A percentile compares a stretch with the other conserved stretches of the same genome.
phyloP scores from a whole-genome alignment of 2,113 vertebrate species.

The Perca schrenkii region DNA sequence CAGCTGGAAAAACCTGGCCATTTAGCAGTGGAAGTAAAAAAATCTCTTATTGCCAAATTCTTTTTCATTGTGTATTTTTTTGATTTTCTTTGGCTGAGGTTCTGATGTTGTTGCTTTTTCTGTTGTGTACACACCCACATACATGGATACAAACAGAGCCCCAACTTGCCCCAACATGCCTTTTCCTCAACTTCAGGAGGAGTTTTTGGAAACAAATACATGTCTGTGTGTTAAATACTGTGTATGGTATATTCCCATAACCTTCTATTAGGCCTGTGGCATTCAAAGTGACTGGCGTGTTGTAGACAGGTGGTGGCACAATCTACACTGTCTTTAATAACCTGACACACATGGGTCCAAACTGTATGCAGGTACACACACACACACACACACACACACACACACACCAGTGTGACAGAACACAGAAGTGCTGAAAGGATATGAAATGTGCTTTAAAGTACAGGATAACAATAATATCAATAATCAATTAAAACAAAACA shows the following conservation, averaged over 20 bases:
- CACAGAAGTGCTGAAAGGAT: slow-evolving; percentile 55
- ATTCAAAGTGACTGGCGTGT: slow-evolving; percentile 59
- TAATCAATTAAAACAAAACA: slow-evolving; percentile 67
- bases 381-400: slow-evolving; percentile 1
- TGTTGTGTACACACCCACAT: slow-evolving; percentile 19
- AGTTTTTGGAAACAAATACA: slow-evolving; percentile 41
- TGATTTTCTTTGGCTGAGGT: neutral
- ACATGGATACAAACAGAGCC: neutral
- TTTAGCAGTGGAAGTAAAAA: neutral
- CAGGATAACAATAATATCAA: slow-evolving; percentile 44
- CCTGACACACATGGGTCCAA: neutral
- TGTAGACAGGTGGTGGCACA: slow-evolving; percentile 53
- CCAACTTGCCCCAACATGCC: slow-evolving; percentile 52
- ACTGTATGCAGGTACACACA: neutral
- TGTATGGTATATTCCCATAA: slow-evolving; percentile 32
- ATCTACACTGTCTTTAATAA: neutral
- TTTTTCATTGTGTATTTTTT: neutral
- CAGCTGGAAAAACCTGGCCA: neutral
- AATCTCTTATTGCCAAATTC: too few species aligned
- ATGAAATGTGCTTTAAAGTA: slow-evolving; percentile 75
- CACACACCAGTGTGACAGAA: neutral
- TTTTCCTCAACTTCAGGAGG: neutral
- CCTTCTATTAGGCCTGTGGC: neutral
- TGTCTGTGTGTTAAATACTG: slow-evolving; percentile 43
- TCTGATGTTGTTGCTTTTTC: neutral